These are phyloP conservation scores for Drosophila quinaria DNA, from an alignment of 2,888 invertebrate species.

Conservation along the genomic window DNA sequence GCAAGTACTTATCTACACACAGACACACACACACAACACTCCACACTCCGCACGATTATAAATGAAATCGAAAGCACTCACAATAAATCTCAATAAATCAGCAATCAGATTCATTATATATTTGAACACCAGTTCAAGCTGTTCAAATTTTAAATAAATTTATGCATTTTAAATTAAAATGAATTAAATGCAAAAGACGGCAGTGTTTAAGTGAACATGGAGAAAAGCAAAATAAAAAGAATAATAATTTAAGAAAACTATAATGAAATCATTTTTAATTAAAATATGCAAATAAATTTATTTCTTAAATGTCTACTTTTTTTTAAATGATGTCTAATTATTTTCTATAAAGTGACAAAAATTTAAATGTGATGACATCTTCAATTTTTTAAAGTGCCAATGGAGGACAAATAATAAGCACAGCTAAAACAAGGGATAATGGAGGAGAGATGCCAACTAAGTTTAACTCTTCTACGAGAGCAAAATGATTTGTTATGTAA, in stretches of 20 bases:
- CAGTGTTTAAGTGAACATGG: not conserved
- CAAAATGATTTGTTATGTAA: too few relatives aligned
- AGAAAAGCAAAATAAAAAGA: too few relatives aligned
- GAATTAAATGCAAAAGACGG: not conserved
- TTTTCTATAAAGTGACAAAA: too few relatives aligned
- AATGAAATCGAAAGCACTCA: slow-evolving; percentile 62
- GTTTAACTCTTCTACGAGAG: too few relatives aligned
- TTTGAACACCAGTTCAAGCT: slow-evolving; percentile 3
- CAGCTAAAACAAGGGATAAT: not conserved
- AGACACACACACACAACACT: slow-evolving; percentile 7
- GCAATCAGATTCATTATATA: slow-evolving; percentile 25
- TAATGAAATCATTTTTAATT: not conserved
- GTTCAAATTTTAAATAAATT: slow-evolving; percentile 8
- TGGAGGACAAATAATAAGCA: not conserved
- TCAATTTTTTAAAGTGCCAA: too few relatives aligned
- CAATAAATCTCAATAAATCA: slow-evolving; percentile 65
- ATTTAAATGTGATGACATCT: too few relatives aligned
- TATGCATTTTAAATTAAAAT: slow-evolving; percentile 14
- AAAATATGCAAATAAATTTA: too few relatives aligned
- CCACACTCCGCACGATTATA: slow-evolving; percentile 23
- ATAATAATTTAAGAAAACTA: too few relatives aligned
- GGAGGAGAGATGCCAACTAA: too few relatives aligned
- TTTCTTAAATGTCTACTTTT: too few relatives aligned
- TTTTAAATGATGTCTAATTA: too few relatives aligned
- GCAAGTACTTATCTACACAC: slow-evolving; percentile 52